These are phyloP conservation scores for Nycteola revayana DNA, from an alignment of 2,888 invertebrate species.

Conservation along the genomic window DNA sequence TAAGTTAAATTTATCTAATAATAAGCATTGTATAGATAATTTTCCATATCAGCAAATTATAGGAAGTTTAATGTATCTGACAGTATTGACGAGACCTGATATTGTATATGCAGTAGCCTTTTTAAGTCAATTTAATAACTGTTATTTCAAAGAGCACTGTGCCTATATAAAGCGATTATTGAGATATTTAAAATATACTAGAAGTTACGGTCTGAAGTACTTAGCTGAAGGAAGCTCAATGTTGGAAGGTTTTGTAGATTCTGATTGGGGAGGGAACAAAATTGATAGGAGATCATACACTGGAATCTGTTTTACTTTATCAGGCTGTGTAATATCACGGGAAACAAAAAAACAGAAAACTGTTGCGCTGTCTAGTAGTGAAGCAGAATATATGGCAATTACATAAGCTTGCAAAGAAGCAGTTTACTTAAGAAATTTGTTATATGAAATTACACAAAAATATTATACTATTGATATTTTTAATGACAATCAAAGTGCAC, in stretches of 20 bases:
- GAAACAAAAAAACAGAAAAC: slow-evolving; percentile 7
- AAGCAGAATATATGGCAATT: slow-evolving; percentile 12
- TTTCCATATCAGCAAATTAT: slow-evolving; percentile 7
- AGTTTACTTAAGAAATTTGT: slow-evolving; percentile 18
- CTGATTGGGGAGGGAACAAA: slow-evolving; percentile 18
- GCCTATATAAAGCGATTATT: slow-evolving; percentile 16
- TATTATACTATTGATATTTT: slow-evolving; percentile 7
- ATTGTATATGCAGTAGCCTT: slow-evolving; percentile 18
- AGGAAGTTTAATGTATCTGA: slow-evolving; percentile 19
- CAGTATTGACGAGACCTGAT: slow-evolving; percentile 22
- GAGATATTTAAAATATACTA: slow-evolving; percentile 14
- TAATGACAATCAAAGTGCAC: slow-evolving; percentile 21
- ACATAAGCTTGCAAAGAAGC: slow-evolving; percentile 22
- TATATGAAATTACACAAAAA: slow-evolving; percentile 10
- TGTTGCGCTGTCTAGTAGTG: slow-evolving; percentile 7
- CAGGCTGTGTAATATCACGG: slow-evolving; percentile 16
- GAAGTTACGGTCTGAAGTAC: slow-evolving; percentile 18
- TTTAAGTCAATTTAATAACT: slow-evolving; percentile 27
- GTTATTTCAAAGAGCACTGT: slow-evolving; percentile 17
- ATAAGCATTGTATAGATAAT: neutral
- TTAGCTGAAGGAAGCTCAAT: slow-evolving; percentile 5
- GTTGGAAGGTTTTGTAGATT: slow-evolving; percentile 20
- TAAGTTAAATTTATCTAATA: slow-evolving; percentile 14
- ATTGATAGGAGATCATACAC: slow-evolving; percentile 20
- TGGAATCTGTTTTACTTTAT: slow-evolving; percentile 19